phyloP scores from a whole-genome alignment of 2,888 invertebrate species.

The Rhamnusium bicolor region DNA sequence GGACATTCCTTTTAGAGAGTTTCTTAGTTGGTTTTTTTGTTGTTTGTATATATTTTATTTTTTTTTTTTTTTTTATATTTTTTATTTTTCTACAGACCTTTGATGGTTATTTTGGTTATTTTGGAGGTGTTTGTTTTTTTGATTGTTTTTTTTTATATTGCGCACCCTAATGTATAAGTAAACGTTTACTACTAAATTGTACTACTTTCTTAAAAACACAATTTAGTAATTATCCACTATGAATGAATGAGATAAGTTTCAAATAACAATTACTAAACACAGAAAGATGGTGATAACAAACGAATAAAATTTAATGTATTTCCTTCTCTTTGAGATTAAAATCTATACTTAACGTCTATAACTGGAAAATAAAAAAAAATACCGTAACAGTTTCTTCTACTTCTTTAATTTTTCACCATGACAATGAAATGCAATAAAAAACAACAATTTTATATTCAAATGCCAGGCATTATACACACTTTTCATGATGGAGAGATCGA shows the following conservation, averaged over 20 bases:
- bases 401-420: slow-evolving; percentile 6
- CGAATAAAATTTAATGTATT: slow-evolving; percentile 25
- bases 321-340: slow-evolving; percentile 9
- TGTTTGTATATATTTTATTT: too few species aligned
- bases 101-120: too few species aligned
- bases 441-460: slow-evolving; percentile 26
- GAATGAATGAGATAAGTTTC: slow-evolving; percentile 12
- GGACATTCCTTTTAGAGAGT: too few species aligned
- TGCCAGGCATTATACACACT: slow-evolving; percentile 17
- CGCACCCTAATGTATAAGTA: too few species aligned
- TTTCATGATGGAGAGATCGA: neutral
- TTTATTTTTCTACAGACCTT: too few species aligned
- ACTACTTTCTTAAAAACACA: neutral
- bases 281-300: slow-evolving; percentile 19
- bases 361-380: slow-evolving; percentile 1
- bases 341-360: slow-evolving; percentile 17
- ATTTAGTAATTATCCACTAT: slow-evolving; percentile 1
- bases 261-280: slow-evolving; percentile 10
- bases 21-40: too few species aligned
- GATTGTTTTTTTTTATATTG: too few species aligned
- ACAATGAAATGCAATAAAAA: slow-evolving; percentile 20
- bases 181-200: too few species aligned
- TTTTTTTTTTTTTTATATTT: too few species aligned
- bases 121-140: too few species aligned
- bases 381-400: slow-evolving; percentile 15